Evolutionary conservation across 2,888 invertebrate species (phyloP).

Genomic region (Graphium colonna): DNA sequence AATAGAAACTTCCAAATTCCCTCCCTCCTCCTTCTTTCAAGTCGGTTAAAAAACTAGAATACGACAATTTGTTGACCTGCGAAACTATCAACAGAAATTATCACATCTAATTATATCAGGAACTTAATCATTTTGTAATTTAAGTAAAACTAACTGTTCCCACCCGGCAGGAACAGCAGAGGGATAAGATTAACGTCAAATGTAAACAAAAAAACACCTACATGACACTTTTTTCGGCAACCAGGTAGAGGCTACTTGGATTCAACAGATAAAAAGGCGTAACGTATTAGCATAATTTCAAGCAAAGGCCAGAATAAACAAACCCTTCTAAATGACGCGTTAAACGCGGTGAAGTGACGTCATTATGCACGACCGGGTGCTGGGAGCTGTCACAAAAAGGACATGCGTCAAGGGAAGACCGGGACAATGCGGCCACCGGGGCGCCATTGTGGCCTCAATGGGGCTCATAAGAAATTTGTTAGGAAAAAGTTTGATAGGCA

Average conservation of each 20-base stretch:
- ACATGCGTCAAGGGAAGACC: slow-evolving; percentile 53
- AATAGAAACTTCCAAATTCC: too few relatives aligned
- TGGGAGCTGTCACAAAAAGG: slow-evolving; percentile 57
- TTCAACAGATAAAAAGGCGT: slow-evolving; percentile 13
- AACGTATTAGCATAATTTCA: slow-evolving; percentile 61
- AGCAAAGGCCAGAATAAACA: slow-evolving; percentile 56
- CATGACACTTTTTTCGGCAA: neutral
- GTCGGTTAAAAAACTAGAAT: too few relatives aligned
- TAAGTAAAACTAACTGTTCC: too few relatives aligned
- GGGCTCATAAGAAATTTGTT: slow-evolving; percentile 70
- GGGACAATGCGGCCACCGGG: slow-evolving; percentile 61
- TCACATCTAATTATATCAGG: too few relatives aligned
- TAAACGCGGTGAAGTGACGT: slow-evolving; percentile 68
- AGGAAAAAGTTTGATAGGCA: slow-evolving; percentile 61
- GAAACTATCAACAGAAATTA: too few relatives aligned
- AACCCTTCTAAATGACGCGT: slow-evolving; percentile 67
- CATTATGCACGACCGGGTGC: slow-evolving; percentile 60
- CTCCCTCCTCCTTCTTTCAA: too few relatives aligned
- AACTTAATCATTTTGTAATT: too few relatives aligned
- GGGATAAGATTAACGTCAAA: too few relatives aligned
- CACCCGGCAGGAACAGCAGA: too few relatives aligned
- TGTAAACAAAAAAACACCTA: neutral
- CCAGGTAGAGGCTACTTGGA: slow-evolving; percentile 18
- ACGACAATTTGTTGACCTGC: too few relatives aligned
- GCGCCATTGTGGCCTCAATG: slow-evolving; percentile 59